These are phyloP conservation scores for Chloroceryle amazona DNA, from an alignment of 2,797 vertebrate genomes.

Conservation along the genomic window DNA sequence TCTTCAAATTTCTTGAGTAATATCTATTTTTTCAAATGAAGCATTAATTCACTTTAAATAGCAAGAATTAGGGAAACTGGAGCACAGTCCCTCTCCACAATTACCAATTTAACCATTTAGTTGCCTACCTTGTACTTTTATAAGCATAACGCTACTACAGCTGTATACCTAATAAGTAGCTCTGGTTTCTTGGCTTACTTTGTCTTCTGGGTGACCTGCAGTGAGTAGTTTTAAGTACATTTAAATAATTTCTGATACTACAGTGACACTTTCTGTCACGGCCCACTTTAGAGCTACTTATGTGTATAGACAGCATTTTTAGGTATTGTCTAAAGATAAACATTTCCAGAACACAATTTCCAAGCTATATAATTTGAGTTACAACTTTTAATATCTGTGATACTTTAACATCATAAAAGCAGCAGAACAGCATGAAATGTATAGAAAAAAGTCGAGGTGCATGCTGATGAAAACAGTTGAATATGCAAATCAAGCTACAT, in stretches of 20 bases:
- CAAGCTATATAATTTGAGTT: neutral
- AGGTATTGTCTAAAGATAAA: neutral
- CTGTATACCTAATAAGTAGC: neutral
- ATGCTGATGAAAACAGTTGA: neutral
- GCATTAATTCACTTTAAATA: slow-evolving; percentile 17
- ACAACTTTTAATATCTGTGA: neutral
- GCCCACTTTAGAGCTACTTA: neutral
- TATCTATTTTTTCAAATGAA: neutral
- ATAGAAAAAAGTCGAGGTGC: neutral
- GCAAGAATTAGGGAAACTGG: neutral
- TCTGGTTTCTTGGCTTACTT: neutral
- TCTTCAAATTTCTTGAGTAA: neutral
- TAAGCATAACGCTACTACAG: accelerated
- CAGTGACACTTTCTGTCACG: neutral
- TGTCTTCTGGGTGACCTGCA: neutral
- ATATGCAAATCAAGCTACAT: neutral
- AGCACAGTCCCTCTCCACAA: neutral
- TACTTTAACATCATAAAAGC: neutral
- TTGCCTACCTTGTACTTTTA: neutral
- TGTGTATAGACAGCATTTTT: neutral
- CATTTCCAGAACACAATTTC: neutral
- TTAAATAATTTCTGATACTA: neutral
- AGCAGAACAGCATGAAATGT: neutral
- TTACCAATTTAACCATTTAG: neutral
- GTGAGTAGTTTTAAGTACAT: neutral